Evolutionary conservation across 2,797 vertebrate genomes (phyloP), one percentile per base, ranked within the genome.

Genomic region (Lacerta viridis): DNA sequence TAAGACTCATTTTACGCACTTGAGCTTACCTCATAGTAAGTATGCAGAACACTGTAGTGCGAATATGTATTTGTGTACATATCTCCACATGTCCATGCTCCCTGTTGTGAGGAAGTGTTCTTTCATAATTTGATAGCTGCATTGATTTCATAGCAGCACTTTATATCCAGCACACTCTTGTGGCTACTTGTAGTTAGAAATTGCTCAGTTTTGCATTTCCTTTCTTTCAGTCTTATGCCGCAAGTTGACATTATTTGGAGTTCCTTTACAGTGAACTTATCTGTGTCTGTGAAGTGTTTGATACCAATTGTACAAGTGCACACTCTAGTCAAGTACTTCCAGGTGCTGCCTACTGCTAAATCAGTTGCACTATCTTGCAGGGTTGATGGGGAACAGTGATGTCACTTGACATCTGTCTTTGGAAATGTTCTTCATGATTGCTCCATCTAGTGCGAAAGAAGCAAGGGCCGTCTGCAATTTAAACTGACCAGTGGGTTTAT

Each of bases 321-420:
- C 27, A 69, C 81, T 83, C 17, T 69, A 46, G 66, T 69, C 27
- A 83, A 71, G 81, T 83, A 46, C 15, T 83, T 46, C 66, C 80
- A 83, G 80, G 66, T 83, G 39, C 17, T 43, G 20, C 61, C 27
- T 41, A 36, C 11, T 82, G 36, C 46, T 39, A 43, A 82, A 36
- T 82, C 61, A 82, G 6, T 43, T 68, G n/a, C 55, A 23, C n/a
- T 80, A 33, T 61, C 55, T 82, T 82, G 25, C 50, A 55, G 50
- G 13, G 50, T 15, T 55, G 50, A 55, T 55, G 13, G 39, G 80
- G 41, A 61, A 29, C 33, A 1, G 27, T 46, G 41, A 82, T 41
- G 33, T 15, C 36, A 41, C 10, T 23, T 61, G 79, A 80, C 17
- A 46, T 27, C 46, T 10, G 8, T 18, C 77, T n/a, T 10, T 80